phyloP scores from a whole-genome alignment of 1,140 invertebrate species.

The Telenomus remus region DNA sequence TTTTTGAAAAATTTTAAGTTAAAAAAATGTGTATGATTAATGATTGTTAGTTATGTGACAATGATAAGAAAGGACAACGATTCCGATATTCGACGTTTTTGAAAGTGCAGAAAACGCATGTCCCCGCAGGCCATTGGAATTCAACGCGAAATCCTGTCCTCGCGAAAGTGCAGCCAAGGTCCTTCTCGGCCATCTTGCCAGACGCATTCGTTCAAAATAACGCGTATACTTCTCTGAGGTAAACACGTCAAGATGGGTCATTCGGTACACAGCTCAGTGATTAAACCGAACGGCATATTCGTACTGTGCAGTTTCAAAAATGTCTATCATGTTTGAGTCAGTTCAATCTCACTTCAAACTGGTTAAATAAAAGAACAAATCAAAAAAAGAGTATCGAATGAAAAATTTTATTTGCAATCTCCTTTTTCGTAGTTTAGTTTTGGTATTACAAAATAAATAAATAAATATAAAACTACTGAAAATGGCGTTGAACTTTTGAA shows the following conservation, averaged over 20 bases:
- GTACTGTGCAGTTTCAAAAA: background rate
- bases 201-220: conserved; percentile 37
- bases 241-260: conserved; percentile 2
- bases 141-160: conserved; percentile 59
- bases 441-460: too few relatives aligned
- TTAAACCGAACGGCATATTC: too few relatives aligned
- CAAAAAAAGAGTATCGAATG: too few relatives aligned
- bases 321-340: background rate
- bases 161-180: conserved; percentile 66
- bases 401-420: too few relatives aligned
- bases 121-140: conserved; percentile 57
- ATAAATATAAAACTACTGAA: too few relatives aligned
- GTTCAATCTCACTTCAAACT: too few relatives aligned
- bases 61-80: conserved; percentile 41
- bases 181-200: conserved; percentile 52
- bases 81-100: conserved; percentile 57
- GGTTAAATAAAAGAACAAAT: too few relatives aligned
- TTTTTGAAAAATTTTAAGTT: too few relatives aligned
- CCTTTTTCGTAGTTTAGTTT: too few relatives aligned
- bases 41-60: conserved; percentile 11
- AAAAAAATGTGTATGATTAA: too few relatives aligned
- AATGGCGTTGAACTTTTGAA: too few relatives aligned
- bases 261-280: background rate
- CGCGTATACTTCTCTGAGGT: conserved; percentile 4
- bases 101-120: conserved; percentile 62